A percentile compares a stretch with the other conserved stretches of the same genome.
These are phyloP conservation scores for Octonoba sinensis DNA, from an alignment of 2,888 invertebrate genomes.

Conservation along the genomic window DNA sequence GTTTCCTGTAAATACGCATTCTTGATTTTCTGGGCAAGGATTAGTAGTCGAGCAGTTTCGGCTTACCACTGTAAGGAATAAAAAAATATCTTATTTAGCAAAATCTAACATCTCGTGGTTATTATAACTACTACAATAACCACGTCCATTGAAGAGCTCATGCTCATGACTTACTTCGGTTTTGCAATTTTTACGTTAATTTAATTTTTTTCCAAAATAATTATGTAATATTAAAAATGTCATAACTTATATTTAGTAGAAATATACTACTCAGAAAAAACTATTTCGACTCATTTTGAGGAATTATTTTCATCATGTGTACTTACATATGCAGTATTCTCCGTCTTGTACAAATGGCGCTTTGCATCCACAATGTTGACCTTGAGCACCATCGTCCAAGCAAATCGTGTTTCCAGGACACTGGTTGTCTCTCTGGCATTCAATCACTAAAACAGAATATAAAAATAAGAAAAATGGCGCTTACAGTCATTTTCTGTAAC, in stretches of 20 bases:
- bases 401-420: conserved; percentile 68
- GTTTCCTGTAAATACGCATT: conserved; percentile 90
- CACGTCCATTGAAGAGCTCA: too few species aligned
- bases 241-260: too few species aligned
- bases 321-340: conserved; percentile 67
- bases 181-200: too few species aligned
- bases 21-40: conserved; percentile 84
- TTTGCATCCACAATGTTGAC: conserved; percentile 66
- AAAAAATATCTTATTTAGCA: background rate
- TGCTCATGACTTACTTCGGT: too few species aligned
- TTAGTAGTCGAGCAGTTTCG: conserved; percentile 74
- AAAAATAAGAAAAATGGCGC: background rate
- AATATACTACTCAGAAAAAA: too few species aligned
- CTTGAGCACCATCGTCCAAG: conserved; percentile 64
- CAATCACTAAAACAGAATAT: conserved; percentile 55
- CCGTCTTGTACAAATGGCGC: conserved; percentile 68
- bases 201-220: too few species aligned
- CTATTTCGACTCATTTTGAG: background rate
- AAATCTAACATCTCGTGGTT: too few species aligned
- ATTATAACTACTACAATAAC: too few species aligned
- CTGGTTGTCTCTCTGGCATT: conserved; percentile 66
- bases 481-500: background rate
- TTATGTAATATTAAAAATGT: too few species aligned
- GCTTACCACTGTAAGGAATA: conserved; percentile 61
- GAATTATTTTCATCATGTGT: background rate